These are phyloP conservation scores for Palythoa caribaeorum DNA, from an alignment of 92 coral and sea anemone genomes.

Conservation along the genomic window DNA sequence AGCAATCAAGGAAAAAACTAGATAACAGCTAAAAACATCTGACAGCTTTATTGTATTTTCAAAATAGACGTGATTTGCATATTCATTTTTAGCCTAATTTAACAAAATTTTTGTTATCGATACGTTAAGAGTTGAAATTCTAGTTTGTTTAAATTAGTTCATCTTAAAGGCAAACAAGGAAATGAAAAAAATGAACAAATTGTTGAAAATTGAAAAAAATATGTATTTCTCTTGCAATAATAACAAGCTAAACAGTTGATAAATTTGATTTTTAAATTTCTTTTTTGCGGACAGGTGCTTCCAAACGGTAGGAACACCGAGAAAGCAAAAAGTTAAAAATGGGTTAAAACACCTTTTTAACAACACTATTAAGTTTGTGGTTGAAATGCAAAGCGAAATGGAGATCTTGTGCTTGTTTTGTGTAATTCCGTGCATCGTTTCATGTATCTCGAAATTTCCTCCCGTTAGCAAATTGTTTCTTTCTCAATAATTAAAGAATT, in stretches of 20 bases:
- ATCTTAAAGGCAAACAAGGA: background rate
- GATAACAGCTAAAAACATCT: background rate
- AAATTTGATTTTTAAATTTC: slow-evolving; percentile 1
- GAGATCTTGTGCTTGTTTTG: background rate
- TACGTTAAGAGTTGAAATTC: slow-evolving; percentile 8
- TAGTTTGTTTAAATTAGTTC: background rate
- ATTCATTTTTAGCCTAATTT: slow-evolving; percentile 1
- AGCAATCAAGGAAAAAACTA: slow-evolving; percentile 2
- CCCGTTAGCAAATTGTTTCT: slow-evolving; percentile 25
- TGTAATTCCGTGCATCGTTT: background rate
- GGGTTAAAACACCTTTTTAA: background rate
- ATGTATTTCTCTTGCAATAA: background rate
- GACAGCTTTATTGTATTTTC: background rate
- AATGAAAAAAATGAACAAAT: background rate
- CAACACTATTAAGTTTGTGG: background rate
- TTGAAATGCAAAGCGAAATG: background rate
- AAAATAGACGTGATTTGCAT: background rate
- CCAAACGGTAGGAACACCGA: background rate
- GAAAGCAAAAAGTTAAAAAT: background rate
- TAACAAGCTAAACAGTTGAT: background rate
- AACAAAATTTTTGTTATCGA: background rate
- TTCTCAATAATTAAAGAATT: slow-evolving; percentile 56
- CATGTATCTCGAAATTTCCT: background rate
- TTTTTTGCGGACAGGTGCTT: background rate
- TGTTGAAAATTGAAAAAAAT: no score